A percentile compares a stretch with the other conserved stretches of the same genome.
Evolutionary conservation across 2,888 invertebrate species (phyloP).

Genomic region (Scaptomyza cyrtandrae): DNA sequence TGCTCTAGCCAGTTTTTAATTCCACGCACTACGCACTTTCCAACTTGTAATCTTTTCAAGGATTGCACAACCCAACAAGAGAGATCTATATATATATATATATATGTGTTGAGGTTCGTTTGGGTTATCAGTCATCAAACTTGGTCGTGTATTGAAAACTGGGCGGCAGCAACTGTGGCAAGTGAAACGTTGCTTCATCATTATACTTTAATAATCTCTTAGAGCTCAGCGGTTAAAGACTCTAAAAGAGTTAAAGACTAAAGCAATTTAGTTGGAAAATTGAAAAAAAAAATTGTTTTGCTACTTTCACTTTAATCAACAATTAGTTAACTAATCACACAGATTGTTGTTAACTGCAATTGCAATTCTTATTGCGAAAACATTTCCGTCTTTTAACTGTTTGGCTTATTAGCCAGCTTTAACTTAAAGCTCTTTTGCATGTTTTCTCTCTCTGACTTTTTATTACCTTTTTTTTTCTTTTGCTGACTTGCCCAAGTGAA

Average conservation of each 20-base stretch:
- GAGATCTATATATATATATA: not conserved
- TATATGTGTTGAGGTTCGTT: slow-evolving; percentile 6
- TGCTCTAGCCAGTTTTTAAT: not conserved
- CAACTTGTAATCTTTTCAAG: slow-evolving; percentile 32
- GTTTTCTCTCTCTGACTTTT: slow-evolving; percentile 1
- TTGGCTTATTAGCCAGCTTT: not conserved
- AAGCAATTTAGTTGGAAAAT: slow-evolving; percentile 51
- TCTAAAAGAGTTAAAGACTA: slow-evolving; percentile 41
- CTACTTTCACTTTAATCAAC: slow-evolving; percentile 62
- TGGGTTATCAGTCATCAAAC: slow-evolving; percentile 41
- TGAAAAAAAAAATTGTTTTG: slow-evolving; percentile 19
- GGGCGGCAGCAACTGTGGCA: slow-evolving; percentile 17
- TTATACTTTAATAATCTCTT: slow-evolving; percentile 49
- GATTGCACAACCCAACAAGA: slow-evolving; percentile 49
- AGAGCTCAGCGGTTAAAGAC: not conserved
- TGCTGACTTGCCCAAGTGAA: slow-evolving; percentile 33
- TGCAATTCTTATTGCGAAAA: slow-evolving; percentile 39
- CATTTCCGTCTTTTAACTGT: slow-evolving; percentile 14
- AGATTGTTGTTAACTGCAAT: slow-evolving; percentile 20
- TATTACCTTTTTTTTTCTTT: not conserved
- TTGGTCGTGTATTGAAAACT: not conserved
- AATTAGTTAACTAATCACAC: slow-evolving; percentile 44
- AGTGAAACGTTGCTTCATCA: slow-evolving; percentile 28
- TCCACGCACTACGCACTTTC: slow-evolving; percentile 54
- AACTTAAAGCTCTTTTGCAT: not conserved